phyloP scores from a whole-genome alignment of 2,888 invertebrate species.

The Drosophila eohydei region DNA sequence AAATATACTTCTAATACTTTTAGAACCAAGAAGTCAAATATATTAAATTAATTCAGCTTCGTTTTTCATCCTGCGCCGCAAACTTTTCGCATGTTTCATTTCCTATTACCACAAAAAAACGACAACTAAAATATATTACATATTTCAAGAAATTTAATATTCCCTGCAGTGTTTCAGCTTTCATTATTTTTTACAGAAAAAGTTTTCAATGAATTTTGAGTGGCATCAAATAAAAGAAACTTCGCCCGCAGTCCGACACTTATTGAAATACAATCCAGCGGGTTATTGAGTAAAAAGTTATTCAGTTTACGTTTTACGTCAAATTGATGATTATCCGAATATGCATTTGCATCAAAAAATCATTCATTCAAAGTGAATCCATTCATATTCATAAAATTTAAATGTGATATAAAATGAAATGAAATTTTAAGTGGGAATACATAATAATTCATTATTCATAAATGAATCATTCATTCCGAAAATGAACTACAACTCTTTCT shows the following conservation, averaged over 20 bases:
- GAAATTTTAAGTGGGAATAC: background rate
- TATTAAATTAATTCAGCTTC: background rate
- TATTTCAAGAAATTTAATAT: slow-evolving; percentile 3
- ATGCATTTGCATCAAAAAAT: background rate
- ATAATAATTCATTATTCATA: too few relatives aligned
- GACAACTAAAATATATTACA: background rate
- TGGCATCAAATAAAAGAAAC: background rate
- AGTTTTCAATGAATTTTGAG: slow-evolving; percentile 5
- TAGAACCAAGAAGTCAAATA: background rate
- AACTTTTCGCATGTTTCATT: background rate
- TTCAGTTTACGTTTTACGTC: background rate
- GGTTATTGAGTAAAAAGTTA: background rate
- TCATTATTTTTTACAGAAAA: slow-evolving; percentile 2
- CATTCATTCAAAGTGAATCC: background rate
- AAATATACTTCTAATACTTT: background rate
- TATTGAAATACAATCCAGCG: slow-evolving; percentile 6
- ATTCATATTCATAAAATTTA: background rate
- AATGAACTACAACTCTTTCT: too few relatives aligned
- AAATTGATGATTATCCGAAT: slow-evolving; percentile 6
- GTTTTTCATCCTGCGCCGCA: background rate
- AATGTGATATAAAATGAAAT: background rate
- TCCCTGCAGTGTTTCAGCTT: background rate
- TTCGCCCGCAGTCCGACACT: background rate
- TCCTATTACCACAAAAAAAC: background rate
- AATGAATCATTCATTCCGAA: too few relatives aligned